Percentiles rank a stretch among this genome's conserved stretches.
phyloP scores from a whole-genome alignment of 2,113 vertebrate genomes.

The Ailuropoda melanoleuca region DNA sequence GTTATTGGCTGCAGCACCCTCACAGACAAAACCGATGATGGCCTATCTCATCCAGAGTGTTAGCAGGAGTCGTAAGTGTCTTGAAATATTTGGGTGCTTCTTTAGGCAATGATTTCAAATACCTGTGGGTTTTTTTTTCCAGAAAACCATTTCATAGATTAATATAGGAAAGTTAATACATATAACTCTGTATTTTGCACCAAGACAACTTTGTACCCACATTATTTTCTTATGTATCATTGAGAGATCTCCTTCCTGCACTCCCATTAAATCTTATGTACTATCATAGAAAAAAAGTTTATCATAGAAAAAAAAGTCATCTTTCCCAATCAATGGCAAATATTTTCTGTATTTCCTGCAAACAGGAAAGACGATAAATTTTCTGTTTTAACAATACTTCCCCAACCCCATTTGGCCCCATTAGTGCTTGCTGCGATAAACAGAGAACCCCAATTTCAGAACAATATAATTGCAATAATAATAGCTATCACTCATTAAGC shows the following conservation, averaged over 20 bases:
- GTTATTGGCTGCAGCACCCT: neutral
- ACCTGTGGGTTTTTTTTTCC: neutral
- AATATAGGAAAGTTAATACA: neutral
- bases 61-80: neutral
- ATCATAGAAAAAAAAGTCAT: neutral
- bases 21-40: neutral
- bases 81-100: neutral
- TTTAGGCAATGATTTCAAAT: neutral
- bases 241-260: neutral
- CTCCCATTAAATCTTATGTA: neutral
- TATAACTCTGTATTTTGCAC: neutral
- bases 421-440: neutral
- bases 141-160: slow-evolving; percentile 20
- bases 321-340: slow-evolving; percentile 27
- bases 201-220: neutral
- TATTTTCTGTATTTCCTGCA: neutral
- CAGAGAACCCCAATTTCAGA: neutral
- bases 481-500: neutral
- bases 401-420: neutral
- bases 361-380: neutral
- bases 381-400: neutral
- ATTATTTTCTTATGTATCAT: neutral
- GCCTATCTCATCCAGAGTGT: neutral
- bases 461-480: neutral
- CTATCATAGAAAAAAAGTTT: neutral